Conservation (phyloP, 2,113 vertebrate genomes). For the Ophthalmolycus amberensis region DNA sequence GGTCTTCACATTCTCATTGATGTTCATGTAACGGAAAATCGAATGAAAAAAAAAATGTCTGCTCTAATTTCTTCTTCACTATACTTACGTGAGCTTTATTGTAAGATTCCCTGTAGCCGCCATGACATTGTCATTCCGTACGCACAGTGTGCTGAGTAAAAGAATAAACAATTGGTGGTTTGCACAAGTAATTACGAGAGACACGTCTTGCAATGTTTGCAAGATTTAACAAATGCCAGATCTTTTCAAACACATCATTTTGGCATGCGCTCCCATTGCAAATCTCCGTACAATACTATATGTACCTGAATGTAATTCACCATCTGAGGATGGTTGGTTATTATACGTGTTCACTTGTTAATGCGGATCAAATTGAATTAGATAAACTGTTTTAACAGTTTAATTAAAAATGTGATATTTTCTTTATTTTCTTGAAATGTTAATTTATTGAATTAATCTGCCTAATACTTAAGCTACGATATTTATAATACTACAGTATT, state of each 20-base stretch:
- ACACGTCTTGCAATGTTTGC: neutral
- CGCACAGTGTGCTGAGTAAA: neutral
- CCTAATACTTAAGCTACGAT: neutral
- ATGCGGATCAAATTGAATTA: neutral
- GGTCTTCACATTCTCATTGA: conserved; percentile 10
- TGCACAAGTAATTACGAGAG: neutral
- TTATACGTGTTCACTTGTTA: neutral
- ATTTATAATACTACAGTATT: neutral
- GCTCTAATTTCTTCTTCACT: neutral
- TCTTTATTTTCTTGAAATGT: neutral
- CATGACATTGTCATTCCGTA: neutral
- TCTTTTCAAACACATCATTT: neutral
- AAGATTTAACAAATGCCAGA: neutral
- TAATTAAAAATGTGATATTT: neutral
- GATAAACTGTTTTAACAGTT: neutral
- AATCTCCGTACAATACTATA: neutral
- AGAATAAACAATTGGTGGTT: conserved; percentile 3
- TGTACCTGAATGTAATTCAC: neutral
- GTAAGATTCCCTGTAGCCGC: neutral
- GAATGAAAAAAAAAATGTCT: conserved; percentile 9
- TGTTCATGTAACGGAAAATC: conserved; percentile 22
- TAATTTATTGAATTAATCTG: neutral
- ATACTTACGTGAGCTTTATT: neutral
- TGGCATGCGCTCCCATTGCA: neutral
- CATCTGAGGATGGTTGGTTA: neutral